These are phyloP conservation scores for Zeuzera pyrina DNA, from an alignment of 2,888 invertebrate species.

Conservation along the genomic window DNA sequence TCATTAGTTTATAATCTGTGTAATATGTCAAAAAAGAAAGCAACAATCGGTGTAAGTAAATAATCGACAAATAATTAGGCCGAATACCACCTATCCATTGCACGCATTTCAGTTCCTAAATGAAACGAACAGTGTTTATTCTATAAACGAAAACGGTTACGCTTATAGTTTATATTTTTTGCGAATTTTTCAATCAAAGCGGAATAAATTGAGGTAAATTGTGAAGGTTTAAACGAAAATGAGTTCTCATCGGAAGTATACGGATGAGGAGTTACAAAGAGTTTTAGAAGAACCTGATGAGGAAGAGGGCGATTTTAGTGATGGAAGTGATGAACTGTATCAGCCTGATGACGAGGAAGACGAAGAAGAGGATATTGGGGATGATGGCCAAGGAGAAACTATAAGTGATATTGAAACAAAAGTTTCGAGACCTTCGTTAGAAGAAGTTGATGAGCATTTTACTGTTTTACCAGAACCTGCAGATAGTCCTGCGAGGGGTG, in stretches of 20 bases:
- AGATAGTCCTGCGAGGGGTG: not conserved
- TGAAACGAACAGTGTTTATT: too few relatives aligned
- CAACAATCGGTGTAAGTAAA: too few relatives aligned
- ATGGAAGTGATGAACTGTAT: constrained; percentile 5
- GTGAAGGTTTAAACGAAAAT: constrained; percentile 3
- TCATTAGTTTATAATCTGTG: too few relatives aligned
- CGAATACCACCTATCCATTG: too few relatives aligned
- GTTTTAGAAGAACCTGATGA: constrained; percentile 5
- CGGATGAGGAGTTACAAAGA: constrained; percentile 4
- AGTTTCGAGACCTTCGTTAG: constrained; percentile 1
- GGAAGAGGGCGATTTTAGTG: constrained; percentile 4
- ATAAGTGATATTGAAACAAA: constrained; percentile 4
- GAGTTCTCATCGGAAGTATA: constrained; percentile 3
- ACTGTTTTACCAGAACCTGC: constrained; percentile 1
- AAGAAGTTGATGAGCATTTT: too few relatives aligned
- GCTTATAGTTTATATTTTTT: too few relatives aligned
- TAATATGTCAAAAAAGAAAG: too few relatives aligned
- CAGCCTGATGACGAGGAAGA: constrained; percentile 4
- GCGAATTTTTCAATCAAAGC: too few relatives aligned
- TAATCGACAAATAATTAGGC: too few relatives aligned
- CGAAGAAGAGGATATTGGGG: not conserved
- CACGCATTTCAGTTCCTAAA: too few relatives aligned
- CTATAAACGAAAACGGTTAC: too few relatives aligned
- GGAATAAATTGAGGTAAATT: constrained; percentile 4
- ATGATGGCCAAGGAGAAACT: constrained; percentile 1